Percentiles rank a stretch among this genome's conserved stretches.
These are phyloP conservation scores for Micrasema longulum DNA, from an alignment of 1,140 invertebrate species.

Conservation along the genomic window DNA sequence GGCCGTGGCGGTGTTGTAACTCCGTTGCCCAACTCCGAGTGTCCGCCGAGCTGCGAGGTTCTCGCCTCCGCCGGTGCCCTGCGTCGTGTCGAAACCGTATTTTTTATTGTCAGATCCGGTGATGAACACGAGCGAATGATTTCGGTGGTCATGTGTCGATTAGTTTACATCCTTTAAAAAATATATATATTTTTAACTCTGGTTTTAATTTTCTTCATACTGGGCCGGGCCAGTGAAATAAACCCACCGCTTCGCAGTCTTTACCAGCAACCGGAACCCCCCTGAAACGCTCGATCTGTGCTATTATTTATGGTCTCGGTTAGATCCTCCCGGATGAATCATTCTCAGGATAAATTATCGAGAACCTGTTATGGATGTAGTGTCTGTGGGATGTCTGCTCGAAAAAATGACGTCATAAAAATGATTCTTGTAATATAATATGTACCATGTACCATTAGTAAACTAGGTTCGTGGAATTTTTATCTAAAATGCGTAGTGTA, in stretches of 20 bases:
- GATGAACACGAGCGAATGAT: conserved; percentile 25
- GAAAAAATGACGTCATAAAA: conserved; percentile 25
- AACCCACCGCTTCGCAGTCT: no score
- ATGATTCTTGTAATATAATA: no score
- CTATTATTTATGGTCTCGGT: no score
- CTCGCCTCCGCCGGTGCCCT: conserved; percentile 1
- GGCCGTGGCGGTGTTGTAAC: conserved; percentile 17
- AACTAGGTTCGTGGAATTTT: no score
- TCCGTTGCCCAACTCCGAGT: conserved; percentile 18
- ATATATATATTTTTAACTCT: no score
- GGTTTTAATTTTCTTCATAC: no score
- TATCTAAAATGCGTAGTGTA: no score
- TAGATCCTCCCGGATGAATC: conserved; percentile 28
- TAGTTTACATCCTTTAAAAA: no score
- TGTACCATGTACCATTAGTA: no score
- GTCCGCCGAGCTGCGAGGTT: conserved; percentile 6
- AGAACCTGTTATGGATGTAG: conserved; percentile 22
- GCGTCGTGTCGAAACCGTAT: conserved; percentile 47
- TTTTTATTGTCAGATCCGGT: conserved; percentile 53
- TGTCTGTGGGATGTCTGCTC: conserved; percentile 24
- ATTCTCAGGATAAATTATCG: conserved; percentile 20
- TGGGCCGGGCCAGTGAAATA: no score
- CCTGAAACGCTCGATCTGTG: no score
- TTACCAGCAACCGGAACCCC: no score
- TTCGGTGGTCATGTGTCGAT: conserved; percentile 26